These are phyloP conservation scores for Tenualosa ilisha DNA, from an alignment of 2,797 vertebrate genomes.

Conservation along the genomic window DNA sequence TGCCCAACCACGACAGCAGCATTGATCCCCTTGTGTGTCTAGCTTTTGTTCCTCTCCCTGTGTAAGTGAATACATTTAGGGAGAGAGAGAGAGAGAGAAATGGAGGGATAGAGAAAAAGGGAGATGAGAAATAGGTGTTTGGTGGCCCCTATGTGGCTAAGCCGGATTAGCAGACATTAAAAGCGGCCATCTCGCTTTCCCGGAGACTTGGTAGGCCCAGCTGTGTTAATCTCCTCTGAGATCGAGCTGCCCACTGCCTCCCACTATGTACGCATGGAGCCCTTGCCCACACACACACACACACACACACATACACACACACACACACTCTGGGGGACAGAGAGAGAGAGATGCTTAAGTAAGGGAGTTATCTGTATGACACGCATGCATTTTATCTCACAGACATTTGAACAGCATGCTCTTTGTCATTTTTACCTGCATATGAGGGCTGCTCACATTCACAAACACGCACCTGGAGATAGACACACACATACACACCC, in stretches of 20 bases:
- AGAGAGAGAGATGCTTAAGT: neutral
- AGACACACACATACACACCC: constrained; percentile 2
- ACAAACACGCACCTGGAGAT: neutral
- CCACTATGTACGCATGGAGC: neutral
- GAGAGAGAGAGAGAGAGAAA: neutral
- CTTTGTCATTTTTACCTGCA: neutral
- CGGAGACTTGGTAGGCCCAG: constrained; percentile 67
- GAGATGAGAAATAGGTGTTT: constrained; percentile 64
- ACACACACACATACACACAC: constrained; percentile 21
- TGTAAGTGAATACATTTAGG: constrained; percentile 66
- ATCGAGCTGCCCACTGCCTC: constrained; percentile 46
- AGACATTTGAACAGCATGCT: neutral
- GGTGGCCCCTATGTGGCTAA: constrained; percentile 64
- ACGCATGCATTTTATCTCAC: neutral
- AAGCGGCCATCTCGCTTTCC: constrained; percentile 73
- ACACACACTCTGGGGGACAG: neutral
- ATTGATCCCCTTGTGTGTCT: constrained; percentile 39
- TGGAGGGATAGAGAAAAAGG: constrained; percentile 50
- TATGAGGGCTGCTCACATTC: neutral
- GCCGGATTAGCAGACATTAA: constrained; percentile 77
- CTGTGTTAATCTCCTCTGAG: constrained; percentile 68
- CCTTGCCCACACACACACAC: neutral
- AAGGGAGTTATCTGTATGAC: neutral
- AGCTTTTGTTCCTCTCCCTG: constrained; percentile 69
- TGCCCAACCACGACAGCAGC: constrained; percentile 46